Conservation (phyloP, 2,113 vertebrate species). For the Pterocles burchelli region DNA sequence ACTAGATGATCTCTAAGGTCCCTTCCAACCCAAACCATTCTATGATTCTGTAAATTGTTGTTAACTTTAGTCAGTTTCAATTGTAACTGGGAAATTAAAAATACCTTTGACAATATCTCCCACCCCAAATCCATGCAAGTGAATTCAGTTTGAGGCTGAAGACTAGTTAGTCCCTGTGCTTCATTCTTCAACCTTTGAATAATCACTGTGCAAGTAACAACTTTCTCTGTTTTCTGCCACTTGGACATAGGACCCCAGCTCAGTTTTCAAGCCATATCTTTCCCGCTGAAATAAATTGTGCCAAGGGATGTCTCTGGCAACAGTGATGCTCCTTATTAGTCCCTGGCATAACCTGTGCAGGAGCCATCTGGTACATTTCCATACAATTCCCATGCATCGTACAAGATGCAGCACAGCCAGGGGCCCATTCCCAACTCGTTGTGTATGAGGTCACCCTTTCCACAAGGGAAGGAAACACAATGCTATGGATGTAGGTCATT, state of each 20-base stretch:
- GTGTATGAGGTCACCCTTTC: not conserved
- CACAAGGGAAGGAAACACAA: not conserved
- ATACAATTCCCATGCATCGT: too few species aligned
- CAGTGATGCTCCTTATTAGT: not conserved
- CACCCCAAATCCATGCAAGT: not conserved
- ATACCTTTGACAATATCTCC: not conserved
- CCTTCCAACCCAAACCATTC: too few species aligned
- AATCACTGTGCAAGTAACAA: not conserved
- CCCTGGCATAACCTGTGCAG: not conserved
- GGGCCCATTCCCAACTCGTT: not conserved
- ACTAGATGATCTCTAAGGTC: too few species aligned
- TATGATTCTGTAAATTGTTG: not conserved
- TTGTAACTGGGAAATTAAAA: not conserved
- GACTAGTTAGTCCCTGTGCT: not conserved
- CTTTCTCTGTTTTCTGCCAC: not conserved
- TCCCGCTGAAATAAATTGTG: not conserved
- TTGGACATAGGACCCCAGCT: not conserved
- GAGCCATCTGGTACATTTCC: rapidly evolving
- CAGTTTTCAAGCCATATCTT: not conserved
- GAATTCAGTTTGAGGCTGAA: not conserved
- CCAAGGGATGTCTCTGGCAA: not conserved
- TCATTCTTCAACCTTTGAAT: not conserved
- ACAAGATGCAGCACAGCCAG: not conserved
- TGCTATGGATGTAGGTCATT: not conserved
- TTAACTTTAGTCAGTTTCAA: not conserved